phyloP scores from a whole-genome alignment of 2,888 invertebrate genomes.

The Thyatira batis region DNA sequence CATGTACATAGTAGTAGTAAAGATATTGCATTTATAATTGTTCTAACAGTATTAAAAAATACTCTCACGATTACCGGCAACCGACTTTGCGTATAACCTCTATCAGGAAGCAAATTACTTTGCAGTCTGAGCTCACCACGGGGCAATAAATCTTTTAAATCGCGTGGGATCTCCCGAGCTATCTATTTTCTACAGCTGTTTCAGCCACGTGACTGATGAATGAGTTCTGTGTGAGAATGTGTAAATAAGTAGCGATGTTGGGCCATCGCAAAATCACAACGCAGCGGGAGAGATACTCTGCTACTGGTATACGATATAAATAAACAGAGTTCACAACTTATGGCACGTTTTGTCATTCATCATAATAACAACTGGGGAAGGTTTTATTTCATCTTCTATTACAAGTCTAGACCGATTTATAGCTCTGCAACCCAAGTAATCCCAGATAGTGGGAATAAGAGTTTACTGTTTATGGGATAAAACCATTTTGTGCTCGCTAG shows the following conservation, averaged over 20 bases:
- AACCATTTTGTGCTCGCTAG: neutral
- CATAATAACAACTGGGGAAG: slow-evolving; percentile 31
- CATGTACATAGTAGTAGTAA: no score
- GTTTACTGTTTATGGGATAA: neutral
- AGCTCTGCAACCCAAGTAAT: neutral
- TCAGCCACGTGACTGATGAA: neutral
- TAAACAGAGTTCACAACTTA: slow-evolving; percentile 38
- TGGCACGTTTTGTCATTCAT: slow-evolving; percentile 50
- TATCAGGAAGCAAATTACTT: neutral
- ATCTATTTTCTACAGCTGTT: neutral
- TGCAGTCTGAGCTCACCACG: neutral
- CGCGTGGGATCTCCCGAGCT: neutral
- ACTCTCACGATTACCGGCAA: neutral
- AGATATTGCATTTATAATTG: no score
- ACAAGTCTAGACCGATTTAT: neutral
- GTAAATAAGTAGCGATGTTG: neutral
- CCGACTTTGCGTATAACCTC: neutral
- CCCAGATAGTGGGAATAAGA: neutral
- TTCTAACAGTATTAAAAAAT: neutral
- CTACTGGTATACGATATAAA: slow-evolving; percentile 41
- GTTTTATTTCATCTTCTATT: slow-evolving; percentile 23
- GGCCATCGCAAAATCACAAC: slow-evolving; percentile 61
- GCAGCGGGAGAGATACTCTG: slow-evolving; percentile 58
- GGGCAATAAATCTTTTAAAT: neutral
- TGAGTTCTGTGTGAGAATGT: neutral